phyloP scores from a whole-genome alignment of 2,113 vertebrate species.

The Anhinga rufa region DNA sequence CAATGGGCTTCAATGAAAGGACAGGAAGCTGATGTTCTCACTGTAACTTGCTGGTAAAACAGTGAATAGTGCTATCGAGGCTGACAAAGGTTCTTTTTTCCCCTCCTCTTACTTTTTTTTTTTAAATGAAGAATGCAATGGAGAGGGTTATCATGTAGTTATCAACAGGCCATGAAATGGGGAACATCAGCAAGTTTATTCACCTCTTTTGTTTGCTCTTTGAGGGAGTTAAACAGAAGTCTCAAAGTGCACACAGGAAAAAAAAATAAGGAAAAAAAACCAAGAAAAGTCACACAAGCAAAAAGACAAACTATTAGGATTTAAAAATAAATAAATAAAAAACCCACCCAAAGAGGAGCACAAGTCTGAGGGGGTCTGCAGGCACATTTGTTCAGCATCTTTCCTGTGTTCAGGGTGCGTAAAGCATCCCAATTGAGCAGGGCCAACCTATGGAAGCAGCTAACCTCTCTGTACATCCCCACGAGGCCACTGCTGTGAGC shows the following conservation, averaged over 20 bases:
- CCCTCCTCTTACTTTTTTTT: neutral
- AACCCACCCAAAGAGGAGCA: neutral
- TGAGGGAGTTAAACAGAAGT: neutral
- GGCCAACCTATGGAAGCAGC: neutral
- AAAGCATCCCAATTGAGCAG: neutral
- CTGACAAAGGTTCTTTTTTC: slow-evolving; percentile 50
- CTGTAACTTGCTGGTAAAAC: slow-evolving; percentile 62
- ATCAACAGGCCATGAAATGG: slow-evolving; percentile 55
- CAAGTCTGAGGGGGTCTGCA: neutral
- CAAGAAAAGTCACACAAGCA: neutral
- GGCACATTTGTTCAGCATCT: neutral
- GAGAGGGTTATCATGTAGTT: slow-evolving; percentile 32
- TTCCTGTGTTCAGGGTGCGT: neutral
- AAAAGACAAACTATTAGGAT: neutral
- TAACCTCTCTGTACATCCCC: neutral
- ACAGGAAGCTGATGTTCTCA: slow-evolving; percentile 67
- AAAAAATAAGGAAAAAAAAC: too few species aligned
- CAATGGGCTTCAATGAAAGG: slow-evolving; percentile 70
- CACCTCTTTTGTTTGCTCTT: slow-evolving; percentile 26
- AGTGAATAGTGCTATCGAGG: slow-evolving; percentile 46
- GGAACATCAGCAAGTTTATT: slow-evolving; percentile 52
- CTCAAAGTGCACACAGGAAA: neutral
- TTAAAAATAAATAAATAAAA: neutral
- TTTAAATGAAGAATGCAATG: slow-evolving; percentile 50
- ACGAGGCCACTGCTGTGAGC: neutral